Evolutionary conservation across 2,888 invertebrate species (phyloP).

Genomic region (Amiota communis): DNA sequence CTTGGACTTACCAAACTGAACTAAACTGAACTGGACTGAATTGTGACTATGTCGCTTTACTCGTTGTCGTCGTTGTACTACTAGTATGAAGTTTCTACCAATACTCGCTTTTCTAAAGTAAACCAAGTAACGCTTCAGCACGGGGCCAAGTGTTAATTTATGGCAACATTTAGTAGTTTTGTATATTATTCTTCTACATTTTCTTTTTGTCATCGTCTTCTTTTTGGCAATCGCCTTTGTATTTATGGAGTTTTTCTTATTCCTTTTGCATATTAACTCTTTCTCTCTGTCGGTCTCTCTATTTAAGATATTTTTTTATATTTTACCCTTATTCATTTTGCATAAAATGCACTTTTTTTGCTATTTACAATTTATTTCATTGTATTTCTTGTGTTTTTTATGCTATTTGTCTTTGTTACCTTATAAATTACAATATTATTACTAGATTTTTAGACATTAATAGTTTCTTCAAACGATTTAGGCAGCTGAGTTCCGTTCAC

Average conservation of each 20-base stretch:
- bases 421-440: not conserved
- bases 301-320: constrained; percentile 13
- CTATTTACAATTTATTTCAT: not conserved
- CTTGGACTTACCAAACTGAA: too few species aligned
- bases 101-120: not conserved
- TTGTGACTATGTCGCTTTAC: constrained; percentile 4
- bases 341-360: constrained; percentile 20
- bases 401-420: constrained; percentile 13
- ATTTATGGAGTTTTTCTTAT: not conserved
- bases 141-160: constrained; percentile 61
- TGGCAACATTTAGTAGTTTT: constrained; percentile 63
- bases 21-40: too few species aligned
- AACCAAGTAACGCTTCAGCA: constrained; percentile 10
- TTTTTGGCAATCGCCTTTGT: not conserved
- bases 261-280: constrained; percentile 23
- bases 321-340: not conserved
- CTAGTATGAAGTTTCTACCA: too few species aligned
- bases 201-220: constrained; percentile 3
- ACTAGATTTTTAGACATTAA: constrained; percentile 31
- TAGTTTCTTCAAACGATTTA: constrained; percentile 33
- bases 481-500: constrained; percentile 37
- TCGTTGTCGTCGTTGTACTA: not conserved
- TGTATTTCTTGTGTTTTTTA: constrained; percentile 31
- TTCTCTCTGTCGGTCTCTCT: not conserved
- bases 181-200: constrained; percentile 31